A percentile compares a stretch with the other conserved stretches of the same genome.
Evolutionary conservation across 1,140 invertebrate species (phyloP).

Genomic region (Microplitis mediator): DNA sequence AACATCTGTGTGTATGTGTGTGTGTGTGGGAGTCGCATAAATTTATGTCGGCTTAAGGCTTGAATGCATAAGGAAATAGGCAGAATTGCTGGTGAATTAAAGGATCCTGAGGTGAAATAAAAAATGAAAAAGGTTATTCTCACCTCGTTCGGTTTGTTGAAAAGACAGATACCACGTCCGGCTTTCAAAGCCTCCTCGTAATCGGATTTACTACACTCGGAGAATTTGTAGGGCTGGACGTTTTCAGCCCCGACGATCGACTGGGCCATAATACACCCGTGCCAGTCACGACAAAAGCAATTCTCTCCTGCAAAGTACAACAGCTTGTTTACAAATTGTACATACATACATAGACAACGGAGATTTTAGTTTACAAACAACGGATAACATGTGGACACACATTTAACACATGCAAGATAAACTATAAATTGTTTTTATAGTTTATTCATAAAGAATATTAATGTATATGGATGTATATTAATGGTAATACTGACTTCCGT

Average conservation of each 20-base stretch:
- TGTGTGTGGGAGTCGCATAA: neutral
- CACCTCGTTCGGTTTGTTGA: constrained; percentile 91
- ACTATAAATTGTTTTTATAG: too few species aligned
- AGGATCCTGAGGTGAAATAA: neutral
- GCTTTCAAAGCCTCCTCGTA: constrained; percentile 81
- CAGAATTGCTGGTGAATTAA: too few species aligned
- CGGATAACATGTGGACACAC: neutral
- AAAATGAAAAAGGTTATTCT: constrained; percentile 38
- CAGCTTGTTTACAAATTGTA: constrained; percentile 4
- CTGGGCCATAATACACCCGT: constrained; percentile 94
- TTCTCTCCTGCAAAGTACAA: constrained; percentile 64
- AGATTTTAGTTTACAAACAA: too few species aligned
- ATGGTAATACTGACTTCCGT: constrained; percentile 70
- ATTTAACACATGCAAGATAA: neutral
- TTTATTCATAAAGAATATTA: too few species aligned
- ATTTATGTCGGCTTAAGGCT: too few species aligned
- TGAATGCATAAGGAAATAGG: too few species aligned
- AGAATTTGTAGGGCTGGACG: constrained; percentile 93
- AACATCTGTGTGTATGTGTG: neutral
- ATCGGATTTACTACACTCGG: constrained; percentile 84
- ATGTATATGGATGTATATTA: neutral
- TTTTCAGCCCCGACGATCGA: constrained; percentile 89
- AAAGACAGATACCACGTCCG: constrained; percentile 83
- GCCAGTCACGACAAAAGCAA: constrained; percentile 90
- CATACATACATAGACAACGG: too few species aligned